Evolutionary conservation across 1,140 invertebrate genomes (phyloP).

Genomic region (Drosophila sp.): DNA sequence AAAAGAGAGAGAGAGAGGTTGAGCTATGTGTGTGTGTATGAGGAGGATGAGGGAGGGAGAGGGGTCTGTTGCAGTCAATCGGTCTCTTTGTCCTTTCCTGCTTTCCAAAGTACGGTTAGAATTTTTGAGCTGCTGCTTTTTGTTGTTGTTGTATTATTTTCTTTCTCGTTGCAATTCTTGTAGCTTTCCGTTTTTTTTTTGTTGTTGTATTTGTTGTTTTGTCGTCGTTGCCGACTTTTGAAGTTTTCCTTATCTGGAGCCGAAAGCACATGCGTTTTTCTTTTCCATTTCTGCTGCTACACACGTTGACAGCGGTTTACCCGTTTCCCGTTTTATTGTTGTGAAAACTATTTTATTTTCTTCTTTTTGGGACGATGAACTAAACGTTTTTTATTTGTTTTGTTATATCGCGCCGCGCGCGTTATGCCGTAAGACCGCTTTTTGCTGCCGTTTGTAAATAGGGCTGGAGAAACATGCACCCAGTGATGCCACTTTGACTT

Average conservation of each 20-base stretch:
- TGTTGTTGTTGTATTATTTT: conserved; percentile 14
- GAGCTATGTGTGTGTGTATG: neutral
- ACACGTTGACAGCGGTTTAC: conserved; percentile 42
- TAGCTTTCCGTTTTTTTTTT: conserved; percentile 11
- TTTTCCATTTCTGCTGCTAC: conserved; percentile 63
- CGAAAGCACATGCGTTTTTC: conserved; percentile 70
- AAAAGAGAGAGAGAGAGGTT: conserved; percentile 17
- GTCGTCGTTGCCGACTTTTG: conserved; percentile 52
- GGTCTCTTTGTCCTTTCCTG: conserved; percentile 21
- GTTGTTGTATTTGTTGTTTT: conserved; percentile 16
- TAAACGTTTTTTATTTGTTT: neutral
- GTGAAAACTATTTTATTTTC: neutral
- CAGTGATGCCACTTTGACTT: too few species aligned
- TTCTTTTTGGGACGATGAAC: conserved; percentile 7
- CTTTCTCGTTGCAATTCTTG: conserved; percentile 37
- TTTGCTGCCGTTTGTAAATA: conserved; percentile 10
- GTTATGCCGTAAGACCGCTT: conserved; percentile 15
- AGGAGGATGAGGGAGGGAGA: conserved; percentile 12
- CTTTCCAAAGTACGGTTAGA: neutral
- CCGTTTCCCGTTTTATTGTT: conserved; percentile 23
- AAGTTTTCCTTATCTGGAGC: conserved; percentile 64
- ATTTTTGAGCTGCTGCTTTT: conserved; percentile 13
- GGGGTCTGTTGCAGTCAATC: conserved; percentile 15
- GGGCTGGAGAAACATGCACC: too few species aligned
- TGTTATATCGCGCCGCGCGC: conserved; percentile 35